Evolutionary conservation across 2,888 invertebrate species (phyloP).

Genomic region (Epirrita christyi): DNA sequence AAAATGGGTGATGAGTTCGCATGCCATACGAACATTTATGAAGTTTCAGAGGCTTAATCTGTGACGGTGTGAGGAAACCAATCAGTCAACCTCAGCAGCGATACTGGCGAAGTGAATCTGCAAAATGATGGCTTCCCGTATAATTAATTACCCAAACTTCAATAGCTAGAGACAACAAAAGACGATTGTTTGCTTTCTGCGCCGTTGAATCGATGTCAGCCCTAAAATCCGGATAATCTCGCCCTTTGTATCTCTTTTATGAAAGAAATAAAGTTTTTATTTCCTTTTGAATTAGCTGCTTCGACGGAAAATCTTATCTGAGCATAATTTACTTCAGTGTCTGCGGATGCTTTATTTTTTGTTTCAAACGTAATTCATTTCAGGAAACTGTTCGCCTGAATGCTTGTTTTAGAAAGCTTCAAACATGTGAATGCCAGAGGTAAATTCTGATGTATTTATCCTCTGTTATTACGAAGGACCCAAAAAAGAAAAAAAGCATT

Average conservation of each 20-base stretch:
- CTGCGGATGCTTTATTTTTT: constrained; percentile 35
- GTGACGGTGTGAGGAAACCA: constrained; percentile 49
- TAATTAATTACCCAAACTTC: constrained; percentile 80
- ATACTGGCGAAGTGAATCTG: constrained; percentile 69
- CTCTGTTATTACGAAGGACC: constrained; percentile 5
- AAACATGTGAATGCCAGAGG: background rate
- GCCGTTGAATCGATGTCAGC: constrained; percentile 74
- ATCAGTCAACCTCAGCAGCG: constrained; percentile 65
- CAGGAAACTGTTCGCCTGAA: constrained; percentile 1
- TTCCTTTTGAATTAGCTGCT: constrained; percentile 63
- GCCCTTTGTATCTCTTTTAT: constrained; percentile 75
- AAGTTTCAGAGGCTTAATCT: constrained; percentile 34
- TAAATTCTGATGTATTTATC: too few relatives aligned
- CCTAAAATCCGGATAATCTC: constrained; percentile 78
- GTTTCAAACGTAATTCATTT: constrained; percentile 28
- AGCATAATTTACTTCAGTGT: constrained; percentile 39
- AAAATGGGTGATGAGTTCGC: constrained; percentile 15
- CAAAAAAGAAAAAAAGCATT: constrained; percentile 6
- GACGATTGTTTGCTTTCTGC: constrained; percentile 78
- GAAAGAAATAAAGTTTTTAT: constrained; percentile 78
- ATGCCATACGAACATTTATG: constrained; percentile 34
- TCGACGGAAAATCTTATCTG: constrained; percentile 41
- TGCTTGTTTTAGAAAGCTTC: background rate
- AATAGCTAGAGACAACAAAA: constrained; percentile 75
- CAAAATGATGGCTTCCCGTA: constrained; percentile 68